phyloP scores from a whole-genome alignment of 2,113 vertebrate genomes.

The Mesitornis unicolor region DNA sequence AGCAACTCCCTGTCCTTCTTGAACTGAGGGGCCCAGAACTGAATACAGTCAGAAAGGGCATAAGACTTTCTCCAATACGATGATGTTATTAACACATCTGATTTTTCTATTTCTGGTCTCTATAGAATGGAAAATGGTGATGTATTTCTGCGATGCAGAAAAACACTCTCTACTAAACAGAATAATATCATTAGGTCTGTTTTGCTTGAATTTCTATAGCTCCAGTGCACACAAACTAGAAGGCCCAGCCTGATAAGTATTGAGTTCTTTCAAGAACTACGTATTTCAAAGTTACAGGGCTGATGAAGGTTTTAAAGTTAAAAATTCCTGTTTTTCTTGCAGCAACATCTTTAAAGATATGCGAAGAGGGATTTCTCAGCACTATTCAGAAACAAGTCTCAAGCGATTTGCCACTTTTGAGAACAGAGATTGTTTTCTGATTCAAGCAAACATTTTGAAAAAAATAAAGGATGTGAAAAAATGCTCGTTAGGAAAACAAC shows the following conservation, averaged over 20 bases:
- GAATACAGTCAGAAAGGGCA: not conserved
- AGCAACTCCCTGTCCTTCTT: no score
- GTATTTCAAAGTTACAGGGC: slow-evolving; percentile 14
- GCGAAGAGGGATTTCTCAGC: slow-evolving; percentile 42
- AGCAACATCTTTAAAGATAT: slow-evolving; percentile 41
- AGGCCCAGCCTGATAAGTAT: not conserved
- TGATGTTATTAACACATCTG: not conserved
- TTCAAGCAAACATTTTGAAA: slow-evolving; percentile 5
- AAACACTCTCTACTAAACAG: not conserved
- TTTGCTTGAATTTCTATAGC: not conserved
- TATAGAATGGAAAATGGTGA: not conserved
- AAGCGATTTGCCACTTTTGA: slow-evolving; percentile 23
- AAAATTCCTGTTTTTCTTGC: slow-evolving; percentile 18
- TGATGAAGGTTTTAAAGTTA: slow-evolving; percentile 11
- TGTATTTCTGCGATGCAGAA: not conserved
- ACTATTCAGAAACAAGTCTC: not conserved
- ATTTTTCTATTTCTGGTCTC: not conserved
- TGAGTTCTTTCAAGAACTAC: not conserved
- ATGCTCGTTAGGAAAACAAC: slow-evolving; percentile 16
- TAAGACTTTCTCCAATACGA: not conserved
- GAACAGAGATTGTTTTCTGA: slow-evolving; percentile 13
- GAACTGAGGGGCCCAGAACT: no score
- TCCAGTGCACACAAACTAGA: not conserved
- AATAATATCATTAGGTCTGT: not conserved
- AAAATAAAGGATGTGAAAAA: not conserved